Evolutionary conservation across 1,140 invertebrate genomes (phyloP), one percentile per base, ranked within the genome.

Genomic region (Halictus rubicundus): DNA sequence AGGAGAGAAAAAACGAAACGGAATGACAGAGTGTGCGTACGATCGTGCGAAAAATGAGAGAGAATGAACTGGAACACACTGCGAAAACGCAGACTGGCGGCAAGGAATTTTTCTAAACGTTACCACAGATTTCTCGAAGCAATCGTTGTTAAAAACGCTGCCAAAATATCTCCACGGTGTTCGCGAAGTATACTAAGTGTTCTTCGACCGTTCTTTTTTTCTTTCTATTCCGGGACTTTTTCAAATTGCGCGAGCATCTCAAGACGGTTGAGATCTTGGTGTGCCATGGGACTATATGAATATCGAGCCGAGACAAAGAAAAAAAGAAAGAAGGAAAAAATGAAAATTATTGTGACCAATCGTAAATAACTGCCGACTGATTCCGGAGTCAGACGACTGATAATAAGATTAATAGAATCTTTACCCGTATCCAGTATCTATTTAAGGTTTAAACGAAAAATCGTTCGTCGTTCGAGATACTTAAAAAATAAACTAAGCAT

Each of bases 341-440:
- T 8, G 42, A 79, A 86, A 46, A 63, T 70, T n/a, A n/a, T 74
- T 57, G 71, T n/a, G 84, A 86, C 84, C 81, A 86, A 86, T 86
- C 72, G 74, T 79, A 76, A 68, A 79, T 79, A 68, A 82, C 80
- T 82, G 80, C 80, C 80, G 80, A 68, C 49, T 82, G 71, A 52
- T 79, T 68, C 23, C 54, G 68, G 42, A 59, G 72, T 80, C 49
- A 82, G 68, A 54, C 64, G 77, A 82, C 71, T 49, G 79, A 82
- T 80, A 81, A 68, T 61, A 68, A 79, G 61, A 59, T 46, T 37
- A 70, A 57, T 57, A 80, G 63, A 73, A 68, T 75, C 57, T 74
- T 63, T 74, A 39, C 49, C 71, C 70, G 78, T 79, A 79, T 74
- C 63, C 78, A 74, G 14, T 66, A 79, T 79, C 54, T 74, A 82